Percentiles rank a stretch among this genome's conserved stretches.
phyloP scores from a whole-genome alignment of 2,113 vertebrate species.

The Rana temporaria region DNA sequence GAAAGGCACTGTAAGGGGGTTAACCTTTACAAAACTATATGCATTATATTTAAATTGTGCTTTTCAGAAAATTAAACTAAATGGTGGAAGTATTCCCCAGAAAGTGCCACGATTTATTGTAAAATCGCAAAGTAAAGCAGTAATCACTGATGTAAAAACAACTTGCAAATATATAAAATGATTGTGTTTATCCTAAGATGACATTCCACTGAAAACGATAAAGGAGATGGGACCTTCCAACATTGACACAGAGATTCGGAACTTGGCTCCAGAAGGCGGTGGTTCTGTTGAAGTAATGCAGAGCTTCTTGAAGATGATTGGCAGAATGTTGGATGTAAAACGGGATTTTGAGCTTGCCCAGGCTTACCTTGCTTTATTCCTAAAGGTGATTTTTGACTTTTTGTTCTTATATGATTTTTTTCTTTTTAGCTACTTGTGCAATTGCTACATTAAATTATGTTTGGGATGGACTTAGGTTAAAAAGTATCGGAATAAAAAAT shows the following conservation, averaged over 20 bases:
- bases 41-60: no score
- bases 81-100: no score
- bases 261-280: conserved; percentile 83
- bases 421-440: background rate
- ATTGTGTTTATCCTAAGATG: conserved; percentile 67
- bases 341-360: conserved; percentile 91
- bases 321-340: conserved; percentile 80
- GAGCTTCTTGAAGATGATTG: conserved; percentile 87
- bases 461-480: no score
- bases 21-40: no score
- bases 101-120: no score
- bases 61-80: no score
- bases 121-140: no score
- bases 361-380: conserved; percentile 90
- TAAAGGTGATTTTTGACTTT: conserved; percentile 80
- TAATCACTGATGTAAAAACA: no score
- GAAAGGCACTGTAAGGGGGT: no score
- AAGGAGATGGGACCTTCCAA: conserved; percentile 82
- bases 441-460: no score
- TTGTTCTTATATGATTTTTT: background rate
- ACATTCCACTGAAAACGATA: conserved; percentile 74
- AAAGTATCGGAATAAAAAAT: no score
- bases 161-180: no score
- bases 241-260: conserved; percentile 83
- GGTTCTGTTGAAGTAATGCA: conserved; percentile 77